Percentiles rank a stretch among this genome's conserved stretches.
Evolutionary conservation across 2,113 vertebrate species (phyloP).

Genomic region (Tinamus guttatus): DNA sequence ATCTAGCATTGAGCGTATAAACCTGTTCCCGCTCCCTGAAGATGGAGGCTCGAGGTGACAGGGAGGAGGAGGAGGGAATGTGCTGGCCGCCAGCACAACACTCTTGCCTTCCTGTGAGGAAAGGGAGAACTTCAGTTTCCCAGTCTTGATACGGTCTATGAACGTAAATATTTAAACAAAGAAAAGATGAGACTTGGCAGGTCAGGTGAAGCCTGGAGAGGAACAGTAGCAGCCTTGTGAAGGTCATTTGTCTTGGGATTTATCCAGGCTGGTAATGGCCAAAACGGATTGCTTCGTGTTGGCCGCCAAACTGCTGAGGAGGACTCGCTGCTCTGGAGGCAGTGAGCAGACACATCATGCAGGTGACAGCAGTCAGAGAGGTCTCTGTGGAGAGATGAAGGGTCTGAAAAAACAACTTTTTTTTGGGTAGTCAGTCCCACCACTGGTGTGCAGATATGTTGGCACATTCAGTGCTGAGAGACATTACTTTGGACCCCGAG

Average conservation of each 20-base stretch:
- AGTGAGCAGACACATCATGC: not conserved
- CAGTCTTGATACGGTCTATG: accelerated
- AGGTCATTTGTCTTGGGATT: not conserved
- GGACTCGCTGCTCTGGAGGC: not conserved
- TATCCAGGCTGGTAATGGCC: not conserved
- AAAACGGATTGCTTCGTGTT: accelerated
- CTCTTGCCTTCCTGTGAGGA: conserved; percentile 33
- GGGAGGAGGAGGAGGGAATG: not conserved
- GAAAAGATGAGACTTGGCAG: not conserved
- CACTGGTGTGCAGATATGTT: accelerated
- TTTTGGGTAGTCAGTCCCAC: accelerated
- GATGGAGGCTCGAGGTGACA: conserved; percentile 23
- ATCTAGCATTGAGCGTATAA: conserved; percentile 27
- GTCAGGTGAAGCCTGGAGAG: not conserved
- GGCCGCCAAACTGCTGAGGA: not conserved
- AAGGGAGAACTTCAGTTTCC: accelerated
- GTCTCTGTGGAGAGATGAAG: accelerated
- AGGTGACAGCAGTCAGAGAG: accelerated
- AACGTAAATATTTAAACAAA: not conserved
- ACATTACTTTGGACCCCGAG: accelerated
- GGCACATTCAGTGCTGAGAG: accelerated
- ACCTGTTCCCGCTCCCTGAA: not conserved
- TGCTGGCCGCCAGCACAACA: not conserved
- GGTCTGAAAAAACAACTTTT: accelerated
- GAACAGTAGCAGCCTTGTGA: accelerated